A percentile compares a stretch with the other conserved stretches of the same genome.
phyloP scores from a whole-genome alignment of 2,888 invertebrate genomes.

The Amiota communis region DNA sequence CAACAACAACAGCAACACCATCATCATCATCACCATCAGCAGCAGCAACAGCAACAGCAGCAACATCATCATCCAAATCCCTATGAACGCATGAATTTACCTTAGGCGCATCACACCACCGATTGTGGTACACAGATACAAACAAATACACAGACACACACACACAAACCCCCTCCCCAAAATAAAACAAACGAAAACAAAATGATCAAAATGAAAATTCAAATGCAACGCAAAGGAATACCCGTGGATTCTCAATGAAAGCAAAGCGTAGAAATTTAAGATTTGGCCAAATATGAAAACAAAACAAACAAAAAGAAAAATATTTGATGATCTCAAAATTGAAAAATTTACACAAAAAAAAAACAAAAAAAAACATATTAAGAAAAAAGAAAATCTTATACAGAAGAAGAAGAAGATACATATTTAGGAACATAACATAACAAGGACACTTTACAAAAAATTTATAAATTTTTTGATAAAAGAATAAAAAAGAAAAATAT shows the following conservation, averaged over 20 bases:
- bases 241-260: neutral
- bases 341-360: slow-evolving; percentile 1
- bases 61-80: slow-evolving; percentile 47
- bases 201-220: neutral
- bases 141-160: slow-evolving; percentile 29
- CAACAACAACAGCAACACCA: slow-evolving; percentile 32
- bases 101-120: slow-evolving; percentile 32
- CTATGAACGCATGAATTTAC: neutral
- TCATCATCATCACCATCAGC: slow-evolving; percentile 42
- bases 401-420: neutral
- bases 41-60: slow-evolving; percentile 36
- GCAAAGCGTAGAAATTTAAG: slow-evolving; percentile 20
- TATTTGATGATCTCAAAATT: neutral
- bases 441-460: neutral
- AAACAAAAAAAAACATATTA: slow-evolving; percentile 25
- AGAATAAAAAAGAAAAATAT: neutral
- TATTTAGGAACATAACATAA: no score
- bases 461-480: neutral
- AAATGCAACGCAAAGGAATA: neutral
- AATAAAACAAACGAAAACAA: slow-evolving; percentile 22
- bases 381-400: neutral
- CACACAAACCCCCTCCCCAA: slow-evolving; percentile 34
- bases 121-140: slow-evolving; percentile 6
- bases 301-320: slow-evolving; percentile 14
- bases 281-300: slow-evolving; percentile 30